Conservation (phyloP, 2,888 invertebrate genomes). For the Macrosiphum euphorbiae region DNA sequence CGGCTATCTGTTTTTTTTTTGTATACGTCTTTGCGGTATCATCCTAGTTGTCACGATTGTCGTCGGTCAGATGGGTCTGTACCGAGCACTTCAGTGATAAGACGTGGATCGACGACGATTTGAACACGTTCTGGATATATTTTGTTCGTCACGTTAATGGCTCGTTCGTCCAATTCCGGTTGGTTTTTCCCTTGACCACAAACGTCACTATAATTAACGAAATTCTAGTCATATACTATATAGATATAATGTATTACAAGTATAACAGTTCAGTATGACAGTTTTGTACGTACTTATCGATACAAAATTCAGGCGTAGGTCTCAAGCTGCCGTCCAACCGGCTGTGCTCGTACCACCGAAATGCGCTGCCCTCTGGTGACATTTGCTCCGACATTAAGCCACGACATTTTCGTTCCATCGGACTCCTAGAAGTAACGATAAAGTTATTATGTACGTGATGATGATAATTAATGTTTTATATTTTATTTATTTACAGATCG, state of each 20-base stretch:
- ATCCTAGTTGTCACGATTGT: neutral
- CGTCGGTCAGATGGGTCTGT: neutral
- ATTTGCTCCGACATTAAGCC: constrained; percentile 6
- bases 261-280: neutral
- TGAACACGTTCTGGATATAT: neutral
- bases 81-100: neutral
- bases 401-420: neutral
- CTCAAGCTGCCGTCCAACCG: constrained; percentile 23
- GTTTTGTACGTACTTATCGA: neutral
- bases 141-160: constrained; percentile 10
- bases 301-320: neutral
- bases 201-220: neutral
- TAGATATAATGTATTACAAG: neutral
- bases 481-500: neutral
- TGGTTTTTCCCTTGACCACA: constrained; percentile 7
- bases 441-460: neutral
- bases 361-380: neutral
- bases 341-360: constrained; percentile 30
- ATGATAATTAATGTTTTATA: neutral
- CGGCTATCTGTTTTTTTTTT: neutral
- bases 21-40: neutral
- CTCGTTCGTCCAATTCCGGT: constrained; percentile 22
- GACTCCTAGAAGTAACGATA: neutral
- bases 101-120: neutral
- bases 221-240: neutral